Evolutionary conservation across 2,797 vertebrate species (phyloP), one percentile per base, ranked within the genome.

Genomic region (Jordanella pulchra): DNA sequence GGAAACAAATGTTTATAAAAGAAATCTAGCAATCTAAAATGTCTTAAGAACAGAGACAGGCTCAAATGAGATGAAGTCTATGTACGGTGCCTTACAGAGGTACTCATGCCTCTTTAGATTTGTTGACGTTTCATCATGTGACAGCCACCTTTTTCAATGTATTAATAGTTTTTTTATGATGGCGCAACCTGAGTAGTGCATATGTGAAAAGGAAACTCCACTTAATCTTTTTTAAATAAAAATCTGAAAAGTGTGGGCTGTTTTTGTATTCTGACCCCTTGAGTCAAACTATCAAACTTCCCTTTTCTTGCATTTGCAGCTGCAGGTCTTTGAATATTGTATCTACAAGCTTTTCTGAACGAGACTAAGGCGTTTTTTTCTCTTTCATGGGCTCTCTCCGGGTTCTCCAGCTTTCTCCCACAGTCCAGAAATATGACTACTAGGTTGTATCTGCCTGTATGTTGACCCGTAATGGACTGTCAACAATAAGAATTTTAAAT

Each of bases 61-160:
- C 48, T 7, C 6, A 51, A 51, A n/a, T 11, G 9, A 25, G 23
- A 2, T 54, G n/a, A n/a, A 12, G n/a, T 63, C 21, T 42, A n/a
- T n/a, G 10, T 61, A 61, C 32, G n/a, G 21, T 61, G 60, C 60
- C 60, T 63, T 63, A 63, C 23, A 42, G 12, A 63, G 42, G 32
- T 23, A 60, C 23, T 58, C 18, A 5, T 60, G 3, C 48, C 48
- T 50, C 47, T 1, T 48, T 3, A 32, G 3, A 3, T 58, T 58
- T 58, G 30, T 32, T 7, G 18, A 18, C 55, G 21, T 13, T 55
- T 13, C 15, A 3, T 55, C 3, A 28, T 25, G 7, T 23, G 14
- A n/a, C n/a, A 42, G 39, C 35, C 35, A 42, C 35, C 1, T 42
- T 63, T 5, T 0, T 42, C 21, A 39, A 6, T 61, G 21, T 42